These are phyloP conservation scores for Pontoporia blainvillei DNA, from an alignment of 2,113 vertebrate genomes.

Conservation along the genomic window DNA sequence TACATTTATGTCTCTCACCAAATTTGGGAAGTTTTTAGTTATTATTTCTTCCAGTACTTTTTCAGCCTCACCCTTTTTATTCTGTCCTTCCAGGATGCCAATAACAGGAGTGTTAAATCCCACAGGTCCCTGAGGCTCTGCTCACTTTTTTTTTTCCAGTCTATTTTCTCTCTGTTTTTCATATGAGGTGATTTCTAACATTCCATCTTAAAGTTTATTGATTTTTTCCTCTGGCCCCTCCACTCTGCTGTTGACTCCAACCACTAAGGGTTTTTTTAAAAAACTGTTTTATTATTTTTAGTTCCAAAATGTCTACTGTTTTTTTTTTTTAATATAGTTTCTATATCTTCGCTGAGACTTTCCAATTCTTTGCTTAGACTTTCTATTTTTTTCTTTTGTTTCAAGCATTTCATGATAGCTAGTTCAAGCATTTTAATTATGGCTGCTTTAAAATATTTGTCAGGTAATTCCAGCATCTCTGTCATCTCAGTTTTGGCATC, in stretches of 20 bases:
- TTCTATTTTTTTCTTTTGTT: conserved; percentile 13
- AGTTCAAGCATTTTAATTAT: neutral
- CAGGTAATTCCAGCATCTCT: neutral
- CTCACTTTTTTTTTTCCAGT: neutral
- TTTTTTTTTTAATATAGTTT: neutral
- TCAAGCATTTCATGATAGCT: neutral
- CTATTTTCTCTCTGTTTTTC: neutral
- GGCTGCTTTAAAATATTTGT: conserved; percentile 1
- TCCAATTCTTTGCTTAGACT: neutral
- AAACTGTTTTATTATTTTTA: neutral
- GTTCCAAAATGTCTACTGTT: neutral
- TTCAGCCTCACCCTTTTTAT: neutral
- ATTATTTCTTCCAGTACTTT: conserved; percentile 1
- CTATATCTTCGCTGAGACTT: neutral
- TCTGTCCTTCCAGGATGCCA: neutral
- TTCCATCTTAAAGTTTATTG: neutral
- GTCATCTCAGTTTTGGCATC: neutral
- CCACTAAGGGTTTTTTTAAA: neutral
- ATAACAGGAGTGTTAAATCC: neutral
- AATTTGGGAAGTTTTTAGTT: neutral
- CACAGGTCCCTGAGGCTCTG: neutral
- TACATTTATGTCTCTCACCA: neutral
- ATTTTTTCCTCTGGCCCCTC: neutral
- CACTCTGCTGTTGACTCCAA: neutral
- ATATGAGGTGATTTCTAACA: neutral